Evolutionary conservation across 2,888 invertebrate species (phyloP), one percentile per base, ranked within the genome.

Genomic region (Dicyrtomina minuta): DNA sequence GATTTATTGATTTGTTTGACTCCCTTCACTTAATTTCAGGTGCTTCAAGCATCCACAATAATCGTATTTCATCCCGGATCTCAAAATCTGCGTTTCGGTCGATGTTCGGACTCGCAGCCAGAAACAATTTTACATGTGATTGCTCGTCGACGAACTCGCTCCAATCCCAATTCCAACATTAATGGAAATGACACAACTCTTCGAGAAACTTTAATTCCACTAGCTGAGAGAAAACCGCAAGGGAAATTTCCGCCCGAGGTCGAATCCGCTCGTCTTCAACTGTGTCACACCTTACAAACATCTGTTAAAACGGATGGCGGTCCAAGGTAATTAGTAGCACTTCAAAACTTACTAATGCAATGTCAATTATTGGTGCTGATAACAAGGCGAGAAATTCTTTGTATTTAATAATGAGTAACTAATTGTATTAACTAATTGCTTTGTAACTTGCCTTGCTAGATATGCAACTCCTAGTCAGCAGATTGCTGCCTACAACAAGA

Each of bases 51-150:
- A 6, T 58, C 67, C 79, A 89, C 90, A 71, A 90, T 93, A 51
- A 90, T 97, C 70, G 90, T 96, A n/a, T 93, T 96, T 68, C 96
- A 96, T 81, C 96, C 96, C 22, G 96, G 96, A 8, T 96, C 96
- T 0, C 86, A 91, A 59, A 90, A 93, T 81, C 86, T 96, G 26
- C 85, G 95, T 72, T 91, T 96, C 80, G 96, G 96, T 0, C 84
- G 93, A 78, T 95, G 96, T 1, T 93, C 94, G 0, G 96, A 96
- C 82, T 84, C 93, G 2, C 87, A 91, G 80, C 96, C 96, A 12
- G 86, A 90, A 67, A 90, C 90, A 44, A 86, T 95, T 70, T 85
- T 95, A 0, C 95, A 96, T 83, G 93, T 91, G 58, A 87, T 94
- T 69, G 93, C 93, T 0, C 86, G 93, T 71, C 87, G 86, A 81